Percentiles rank a stretch among this genome's conserved stretches.
phyloP scores from a whole-genome alignment of 2,113 vertebrate genomes.

The Cavia porcellus region DNA sequence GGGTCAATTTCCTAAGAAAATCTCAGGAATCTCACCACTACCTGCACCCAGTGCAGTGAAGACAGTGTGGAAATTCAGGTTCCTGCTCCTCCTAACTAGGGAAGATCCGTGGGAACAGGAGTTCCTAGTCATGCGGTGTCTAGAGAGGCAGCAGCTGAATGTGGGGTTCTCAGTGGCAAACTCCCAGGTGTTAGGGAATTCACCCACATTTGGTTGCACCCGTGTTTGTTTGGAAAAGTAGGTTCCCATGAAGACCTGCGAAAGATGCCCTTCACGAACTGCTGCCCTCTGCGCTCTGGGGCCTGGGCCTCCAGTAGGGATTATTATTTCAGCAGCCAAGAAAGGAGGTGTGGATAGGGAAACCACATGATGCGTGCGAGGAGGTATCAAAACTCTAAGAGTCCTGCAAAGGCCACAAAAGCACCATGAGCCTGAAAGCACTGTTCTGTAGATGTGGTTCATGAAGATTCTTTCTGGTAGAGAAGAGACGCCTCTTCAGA shows the following conservation, averaged over 20 bases:
- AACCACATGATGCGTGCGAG: background rate
- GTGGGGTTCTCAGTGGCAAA: rapidly evolving
- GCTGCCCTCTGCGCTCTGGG: background rate
- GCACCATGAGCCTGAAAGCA: background rate
- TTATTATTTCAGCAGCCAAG: background rate
- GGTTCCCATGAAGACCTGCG: background rate
- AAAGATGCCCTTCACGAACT: background rate
- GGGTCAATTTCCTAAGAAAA: background rate
- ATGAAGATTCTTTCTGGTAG: background rate
- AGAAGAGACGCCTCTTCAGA: background rate
- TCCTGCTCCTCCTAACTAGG: rapidly evolving
- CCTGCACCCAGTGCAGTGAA: too few relatives aligned
- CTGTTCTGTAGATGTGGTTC: background rate
- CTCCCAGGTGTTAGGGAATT: rapidly evolving
- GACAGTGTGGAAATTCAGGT: rapidly evolving
- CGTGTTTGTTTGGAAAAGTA: background rate
- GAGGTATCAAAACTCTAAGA: background rate
- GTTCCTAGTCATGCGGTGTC: background rate
- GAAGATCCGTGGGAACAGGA: background rate
- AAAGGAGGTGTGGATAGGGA: background rate
- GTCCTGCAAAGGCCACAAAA: background rate
- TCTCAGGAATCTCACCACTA: background rate
- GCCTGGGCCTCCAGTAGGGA: too few relatives aligned
- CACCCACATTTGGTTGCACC: background rate
- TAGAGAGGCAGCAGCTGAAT: background rate